Evolutionary conservation across 1,140 invertebrate species (phyloP), one percentile per base, ranked within the genome.

Genomic region (Solenopsis fugax): DNA sequence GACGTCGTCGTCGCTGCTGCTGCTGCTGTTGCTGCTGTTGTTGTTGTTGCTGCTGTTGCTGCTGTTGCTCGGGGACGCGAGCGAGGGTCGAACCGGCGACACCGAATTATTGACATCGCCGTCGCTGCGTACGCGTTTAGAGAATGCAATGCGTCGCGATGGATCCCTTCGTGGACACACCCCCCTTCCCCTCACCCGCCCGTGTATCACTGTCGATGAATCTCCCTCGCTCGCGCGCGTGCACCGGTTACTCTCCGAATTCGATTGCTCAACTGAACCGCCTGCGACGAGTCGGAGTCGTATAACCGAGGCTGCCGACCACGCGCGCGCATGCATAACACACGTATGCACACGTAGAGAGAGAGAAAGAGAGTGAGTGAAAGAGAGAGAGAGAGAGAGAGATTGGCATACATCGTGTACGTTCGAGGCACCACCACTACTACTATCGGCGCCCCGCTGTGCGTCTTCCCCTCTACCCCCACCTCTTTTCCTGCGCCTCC

Each of bases 101-200:
- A 90, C 76, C 86, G 81, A 91, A 93, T 91, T 93, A 94, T 93
- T 93, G 93, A 93, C 93, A 94, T 94, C 89, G 88, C 60, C 52
- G 58, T 84, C 50, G 71, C 71, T 45, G 62, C 81, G 54, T 78
- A 85, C 73, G 85, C 86, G 84, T 72, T 50, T 87, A 52, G 48
- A 75, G 48, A 45, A 29, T 29, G 29, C 29, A 29, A 60, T 18
- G 52, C n/a, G 24, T 52, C 52, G 45, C 58, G 29, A 50, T 54
- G 67, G n/a, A 87, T 34, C 80, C 48, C 45, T 60, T 80, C 84
- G 75, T 56, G 48, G 69, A 64, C 56, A 52, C 48, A 18, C 24
- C 52, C 13, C 16, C 50, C 7, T 48, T 48, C 48, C 10, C 12
- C 7, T 41, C 18, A 4, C 2, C 7, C 1, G 4, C 48, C 54